Evolutionary conservation across 2,797 vertebrate species (phyloP), one percentile per base, ranked within the genome.

Genomic region (Alca torda): DNA sequence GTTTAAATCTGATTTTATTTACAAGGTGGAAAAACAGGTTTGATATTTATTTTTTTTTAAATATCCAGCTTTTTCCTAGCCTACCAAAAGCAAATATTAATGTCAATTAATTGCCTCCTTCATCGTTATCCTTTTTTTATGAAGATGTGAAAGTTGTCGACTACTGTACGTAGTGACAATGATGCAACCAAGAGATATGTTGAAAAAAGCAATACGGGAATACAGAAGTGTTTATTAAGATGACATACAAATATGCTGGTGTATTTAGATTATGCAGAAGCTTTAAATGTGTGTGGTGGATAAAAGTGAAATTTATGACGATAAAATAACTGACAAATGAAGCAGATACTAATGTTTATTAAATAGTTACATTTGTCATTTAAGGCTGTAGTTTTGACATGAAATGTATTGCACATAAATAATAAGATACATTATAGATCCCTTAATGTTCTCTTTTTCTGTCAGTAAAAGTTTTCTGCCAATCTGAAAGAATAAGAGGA

Each of bases 371-470:
- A 91, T 80, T 90, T 95, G 75, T 87, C 35, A 86, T 59, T 79
- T 94, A 95, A 95, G 83, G 87, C 57, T 88, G 57, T 54, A 81
- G 57, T 86, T 91, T 76, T 88, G 73, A 88, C 83, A 76, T 35
- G 11, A 76, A 86, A 90, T 75, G 45, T 59, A 72, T 72, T 85
- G 75, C 69, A 90, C 23, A 68, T 61, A 94, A 87, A 86, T 77
- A 95, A 57, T 63, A 68, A 72, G 37, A 85, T 80, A 89, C 19
- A 24, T 50, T 74, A 72, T 45, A 79, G 56, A 89, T 80, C 60
- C 31, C 45, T 78, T 51, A 37, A 24, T 63, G 15, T 48, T 77
- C 54, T 76, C 26, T 64, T 93, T 90, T 82, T 78, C 83, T 74
- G 39, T 46, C 91, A 76, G 85, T 82, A 87, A 86, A 95, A 82